These are phyloP conservation scores for Venustoraphidia nigricollis DNA, from an alignment of 2,888 invertebrate species.

Conservation along the genomic window DNA sequence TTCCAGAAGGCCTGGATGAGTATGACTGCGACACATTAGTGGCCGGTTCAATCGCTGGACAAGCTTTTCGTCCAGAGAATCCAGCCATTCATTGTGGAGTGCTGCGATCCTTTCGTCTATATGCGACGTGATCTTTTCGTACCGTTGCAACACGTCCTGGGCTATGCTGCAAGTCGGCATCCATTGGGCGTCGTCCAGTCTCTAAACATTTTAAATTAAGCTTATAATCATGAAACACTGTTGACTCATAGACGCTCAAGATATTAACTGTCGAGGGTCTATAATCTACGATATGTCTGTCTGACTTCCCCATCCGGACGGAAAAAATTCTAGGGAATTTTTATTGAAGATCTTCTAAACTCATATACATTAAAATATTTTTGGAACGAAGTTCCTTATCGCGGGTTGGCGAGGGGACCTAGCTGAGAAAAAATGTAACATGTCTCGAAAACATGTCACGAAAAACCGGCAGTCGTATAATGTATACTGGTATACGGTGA, in stretches of 20 bases:
- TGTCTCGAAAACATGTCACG: too few relatives aligned
- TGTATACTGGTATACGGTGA: too few relatives aligned
- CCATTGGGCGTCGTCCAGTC: constrained; percentile 61
- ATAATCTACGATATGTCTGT: too few relatives aligned
- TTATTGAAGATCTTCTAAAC: too few relatives aligned
- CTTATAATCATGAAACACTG: not conserved
- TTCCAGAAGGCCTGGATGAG: constrained; percentile 50
- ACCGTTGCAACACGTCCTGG: constrained; percentile 53
- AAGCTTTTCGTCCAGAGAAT: constrained; percentile 43
- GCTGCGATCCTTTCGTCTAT: constrained; percentile 38
- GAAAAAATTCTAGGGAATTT: too few relatives aligned
- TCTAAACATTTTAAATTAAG: constrained; percentile 22
- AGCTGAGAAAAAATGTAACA: too few relatives aligned
- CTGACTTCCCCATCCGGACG: too few relatives aligned
- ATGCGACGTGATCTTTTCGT: constrained; percentile 40
- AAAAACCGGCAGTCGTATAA: too few relatives aligned
- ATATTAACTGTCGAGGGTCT: not conserved
- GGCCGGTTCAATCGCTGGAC: constrained; percentile 46
- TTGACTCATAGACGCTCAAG: not conserved
- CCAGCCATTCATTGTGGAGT: constrained; percentile 38
- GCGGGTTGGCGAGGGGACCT: too few relatives aligned
- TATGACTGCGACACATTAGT: constrained; percentile 51
- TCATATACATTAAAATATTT: too few relatives aligned
- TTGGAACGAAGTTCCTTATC: too few relatives aligned
- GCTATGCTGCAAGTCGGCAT: constrained; percentile 58